Conservation (phyloP, 2,888 invertebrate genomes). For the Ashinkailepas kermadecensis region DNA sequence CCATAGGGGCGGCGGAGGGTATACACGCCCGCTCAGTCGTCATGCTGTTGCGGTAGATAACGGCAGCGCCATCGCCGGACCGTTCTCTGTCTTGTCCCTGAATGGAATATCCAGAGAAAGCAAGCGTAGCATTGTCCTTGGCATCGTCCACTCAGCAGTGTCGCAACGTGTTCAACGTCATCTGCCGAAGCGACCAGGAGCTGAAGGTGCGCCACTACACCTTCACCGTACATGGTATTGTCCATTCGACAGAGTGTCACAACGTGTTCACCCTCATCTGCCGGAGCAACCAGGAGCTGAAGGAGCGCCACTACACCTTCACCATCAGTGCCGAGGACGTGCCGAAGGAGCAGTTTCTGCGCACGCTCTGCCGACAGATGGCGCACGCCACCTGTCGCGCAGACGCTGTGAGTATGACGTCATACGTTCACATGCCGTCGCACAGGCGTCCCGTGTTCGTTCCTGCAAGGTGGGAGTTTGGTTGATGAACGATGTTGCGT, state of each 20-base stretch:
- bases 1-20: too few relatives aligned
- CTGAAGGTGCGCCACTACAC: slow-evolving; percentile 57
- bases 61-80: not conserved
- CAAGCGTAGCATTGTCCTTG: too few relatives aligned
- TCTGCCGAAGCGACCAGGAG: slow-evolving; percentile 77
- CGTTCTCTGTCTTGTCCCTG: not conserved
- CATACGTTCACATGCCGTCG: not conserved
- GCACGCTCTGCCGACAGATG: slow-evolving; percentile 77
- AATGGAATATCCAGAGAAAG: too few relatives aligned
- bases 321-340: slow-evolving; percentile 73
- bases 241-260: slow-evolving; percentile 60
- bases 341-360: slow-evolving; percentile 65
- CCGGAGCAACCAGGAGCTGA: slow-evolving; percentile 72
- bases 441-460: not conserved
- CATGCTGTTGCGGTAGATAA: too few relatives aligned
- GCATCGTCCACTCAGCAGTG: slow-evolving; percentile 51
- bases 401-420: slow-evolving; percentile 59
- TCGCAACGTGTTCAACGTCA: slow-evolving; percentile 80
- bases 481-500: not conserved
- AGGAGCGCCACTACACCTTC: slow-evolving; percentile 81
- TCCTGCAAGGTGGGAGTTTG: not conserved
- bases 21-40: too few relatives aligned
- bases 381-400: slow-evolving; percentile 87
- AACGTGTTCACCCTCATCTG: slow-evolving; percentile 85
- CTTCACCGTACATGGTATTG: too few relatives aligned